Evolutionary conservation across 2,888 invertebrate species (phyloP).

Genomic region (Drosophila siamana): DNA sequence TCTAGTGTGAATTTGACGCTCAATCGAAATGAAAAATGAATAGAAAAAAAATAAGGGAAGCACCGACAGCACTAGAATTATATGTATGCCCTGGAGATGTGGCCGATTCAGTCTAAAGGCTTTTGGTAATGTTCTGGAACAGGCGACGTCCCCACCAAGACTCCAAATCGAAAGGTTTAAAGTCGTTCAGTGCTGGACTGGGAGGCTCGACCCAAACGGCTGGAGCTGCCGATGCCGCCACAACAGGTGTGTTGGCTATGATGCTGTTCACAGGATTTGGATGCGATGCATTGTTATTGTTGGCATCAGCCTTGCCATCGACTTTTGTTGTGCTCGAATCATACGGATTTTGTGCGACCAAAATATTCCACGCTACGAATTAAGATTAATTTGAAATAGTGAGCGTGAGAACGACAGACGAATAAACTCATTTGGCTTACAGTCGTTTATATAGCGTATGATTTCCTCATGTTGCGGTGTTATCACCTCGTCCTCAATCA

Average conservation of each 20-base stretch:
- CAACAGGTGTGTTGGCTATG: constrained; percentile 75
- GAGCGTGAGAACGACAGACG: neutral
- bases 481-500: constrained; percentile 86
- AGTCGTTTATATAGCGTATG: constrained; percentile 93
- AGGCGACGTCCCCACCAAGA: constrained; percentile 95
- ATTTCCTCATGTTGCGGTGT: constrained; percentile 94
- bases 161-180: constrained; percentile 95
- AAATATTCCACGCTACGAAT: constrained; percentile 84
- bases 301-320: constrained; percentile 76
- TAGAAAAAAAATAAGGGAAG: constrained; percentile 49
- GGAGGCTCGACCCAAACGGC: constrained; percentile 90
- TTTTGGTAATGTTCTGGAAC: constrained; percentile 94
- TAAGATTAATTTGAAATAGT: neutral
- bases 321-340: constrained; percentile 68
- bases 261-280: constrained; percentile 85
- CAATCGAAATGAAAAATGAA: constrained; percentile 46
- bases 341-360: constrained; percentile 85
- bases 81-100: neutral
- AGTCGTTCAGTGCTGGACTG: constrained; percentile 90
- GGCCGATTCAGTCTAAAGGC: constrained; percentile 86
- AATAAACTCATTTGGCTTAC: constrained; percentile 87
- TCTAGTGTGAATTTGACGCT: constrained; percentile 48
- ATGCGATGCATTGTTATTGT: constrained; percentile 65
- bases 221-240: constrained; percentile 68
- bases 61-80: constrained; percentile 27